phyloP scores from a whole-genome alignment of 2,888 invertebrate species.

The Microctonus hyperodae region DNA sequence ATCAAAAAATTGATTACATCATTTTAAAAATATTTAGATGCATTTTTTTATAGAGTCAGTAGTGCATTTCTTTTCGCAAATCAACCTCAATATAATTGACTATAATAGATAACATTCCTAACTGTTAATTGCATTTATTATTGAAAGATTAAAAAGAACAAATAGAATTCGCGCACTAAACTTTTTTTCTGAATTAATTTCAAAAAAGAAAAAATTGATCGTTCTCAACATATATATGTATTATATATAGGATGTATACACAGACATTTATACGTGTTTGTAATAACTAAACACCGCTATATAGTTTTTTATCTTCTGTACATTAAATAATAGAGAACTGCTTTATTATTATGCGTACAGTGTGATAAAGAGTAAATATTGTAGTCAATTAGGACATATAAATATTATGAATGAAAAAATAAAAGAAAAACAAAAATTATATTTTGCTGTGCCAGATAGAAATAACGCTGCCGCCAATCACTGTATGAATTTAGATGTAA shows the following conservation, averaged over 20 bases:
- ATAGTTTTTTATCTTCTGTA: neutral
- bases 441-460: constrained; percentile 26
- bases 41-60: neutral
- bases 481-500: constrained; percentile 14
- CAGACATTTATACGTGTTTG: neutral
- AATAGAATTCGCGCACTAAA: neutral
- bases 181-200: neutral
- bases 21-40: neutral
- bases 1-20: neutral
- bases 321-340: constrained; percentile 6
- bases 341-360: neutral
- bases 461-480: constrained; percentile 24
- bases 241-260: neutral
- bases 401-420: neutral
- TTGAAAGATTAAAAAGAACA: neutral
- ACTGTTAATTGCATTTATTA: neutral
- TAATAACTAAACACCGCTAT: neutral
- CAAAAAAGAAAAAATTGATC: no score
- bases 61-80: neutral
- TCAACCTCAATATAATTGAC: neutral
- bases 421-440: constrained; percentile 17
- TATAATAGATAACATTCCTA: neutral
- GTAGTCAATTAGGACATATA: neutral
- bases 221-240: neutral
- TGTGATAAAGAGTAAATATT: constrained; percentile 9